Conservation (phyloP, 2,113 vertebrate genomes). For the Gopherus evgoodei region DNA sequence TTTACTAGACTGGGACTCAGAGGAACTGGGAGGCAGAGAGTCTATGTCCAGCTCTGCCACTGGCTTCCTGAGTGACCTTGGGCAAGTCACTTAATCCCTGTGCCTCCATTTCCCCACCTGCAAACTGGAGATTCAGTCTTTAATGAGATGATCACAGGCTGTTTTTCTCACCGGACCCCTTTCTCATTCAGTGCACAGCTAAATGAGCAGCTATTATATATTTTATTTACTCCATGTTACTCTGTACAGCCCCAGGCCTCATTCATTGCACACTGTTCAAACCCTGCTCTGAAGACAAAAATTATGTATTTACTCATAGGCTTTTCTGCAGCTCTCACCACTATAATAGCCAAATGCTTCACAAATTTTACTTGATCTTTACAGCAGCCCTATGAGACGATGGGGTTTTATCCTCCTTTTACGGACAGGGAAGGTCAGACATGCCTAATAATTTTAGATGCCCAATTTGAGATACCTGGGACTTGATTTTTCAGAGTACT, state of each 20-base stretch:
- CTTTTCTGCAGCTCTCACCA: not conserved
- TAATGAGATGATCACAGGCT: not conserved
- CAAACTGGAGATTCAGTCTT: not conserved
- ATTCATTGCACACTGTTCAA: not conserved
- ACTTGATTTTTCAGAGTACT: not conserved
- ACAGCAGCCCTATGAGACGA: not conserved
- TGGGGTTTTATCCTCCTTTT: rapidly evolving
- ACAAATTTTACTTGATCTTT: not conserved
- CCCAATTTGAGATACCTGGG: not conserved
- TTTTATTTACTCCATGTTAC: not conserved
- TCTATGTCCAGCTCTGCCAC: not conserved
- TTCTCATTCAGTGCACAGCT: not conserved
- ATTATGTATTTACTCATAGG: not conserved
- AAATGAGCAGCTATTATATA: not conserved
- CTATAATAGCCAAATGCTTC: not conserved
- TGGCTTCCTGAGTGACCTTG: not conserved
- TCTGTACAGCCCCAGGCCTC: not conserved
- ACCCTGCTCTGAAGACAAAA: not conserved
- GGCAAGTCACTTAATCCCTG: not conserved
- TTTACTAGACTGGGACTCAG: too few species aligned
- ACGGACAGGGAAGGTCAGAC: rapidly evolving
- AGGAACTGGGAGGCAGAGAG: too few species aligned
- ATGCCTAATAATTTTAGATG: rapidly evolving
- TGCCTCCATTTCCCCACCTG: not conserved
- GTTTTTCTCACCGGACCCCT: not conserved